These are phyloP conservation scores for Sebastes steindachneri DNA, from an alignment of 2,797 vertebrate genomes.

Conservation along the genomic window DNA sequence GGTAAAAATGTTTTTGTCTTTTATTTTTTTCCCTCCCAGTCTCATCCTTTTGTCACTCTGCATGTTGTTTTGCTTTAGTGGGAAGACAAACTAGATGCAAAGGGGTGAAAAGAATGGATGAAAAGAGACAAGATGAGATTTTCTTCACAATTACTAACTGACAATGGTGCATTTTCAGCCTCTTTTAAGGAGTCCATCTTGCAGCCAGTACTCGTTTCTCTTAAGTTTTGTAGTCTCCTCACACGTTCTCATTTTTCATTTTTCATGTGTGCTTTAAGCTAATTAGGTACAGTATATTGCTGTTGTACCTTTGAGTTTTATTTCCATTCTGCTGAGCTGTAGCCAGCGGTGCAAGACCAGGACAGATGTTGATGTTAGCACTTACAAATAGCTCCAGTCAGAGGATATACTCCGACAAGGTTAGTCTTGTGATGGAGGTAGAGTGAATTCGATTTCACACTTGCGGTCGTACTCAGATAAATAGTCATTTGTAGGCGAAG, in stretches of 20 bases:
- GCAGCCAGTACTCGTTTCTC: background rate
- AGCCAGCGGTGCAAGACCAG: background rate
- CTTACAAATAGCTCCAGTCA: background rate
- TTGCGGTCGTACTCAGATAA: background rate
- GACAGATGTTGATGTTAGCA: background rate
- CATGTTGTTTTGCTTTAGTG: background rate
- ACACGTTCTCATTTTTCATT: background rate
- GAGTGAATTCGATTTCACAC: conserved; percentile 49
- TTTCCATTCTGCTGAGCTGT: conserved; percentile 8
- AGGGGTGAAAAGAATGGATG: background rate
- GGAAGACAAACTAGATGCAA: background rate
- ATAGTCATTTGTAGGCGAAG: conserved; percentile 28
- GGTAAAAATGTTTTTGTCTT: background rate
- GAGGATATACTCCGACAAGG: background rate
- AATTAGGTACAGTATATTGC: background rate
- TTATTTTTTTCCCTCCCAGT: background rate
- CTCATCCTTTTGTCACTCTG: background rate
- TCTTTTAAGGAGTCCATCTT: background rate
- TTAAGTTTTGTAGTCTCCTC: background rate
- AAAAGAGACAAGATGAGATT: background rate
- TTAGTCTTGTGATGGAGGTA: conserved; percentile 54
- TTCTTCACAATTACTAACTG: background rate
- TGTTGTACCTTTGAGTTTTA: background rate
- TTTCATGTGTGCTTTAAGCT: conserved; percentile 1
- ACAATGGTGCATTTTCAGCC: background rate